Conservation (phyloP, 2,113 vertebrate genomes). For the Upupa epops region DNA sequence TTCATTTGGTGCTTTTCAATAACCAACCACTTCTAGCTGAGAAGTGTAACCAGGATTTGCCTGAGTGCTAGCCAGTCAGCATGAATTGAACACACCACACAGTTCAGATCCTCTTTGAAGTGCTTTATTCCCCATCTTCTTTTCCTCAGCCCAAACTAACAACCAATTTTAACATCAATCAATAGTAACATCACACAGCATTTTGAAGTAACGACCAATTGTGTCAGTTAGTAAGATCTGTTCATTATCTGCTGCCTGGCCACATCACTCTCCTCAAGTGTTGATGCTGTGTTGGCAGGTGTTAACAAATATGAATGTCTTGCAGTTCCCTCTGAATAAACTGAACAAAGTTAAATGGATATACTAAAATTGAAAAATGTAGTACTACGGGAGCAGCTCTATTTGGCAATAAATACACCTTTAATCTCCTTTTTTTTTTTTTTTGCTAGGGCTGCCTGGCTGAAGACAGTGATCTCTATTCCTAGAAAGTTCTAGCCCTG, state of each 20-base stretch:
- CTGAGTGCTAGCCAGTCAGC: neutral
- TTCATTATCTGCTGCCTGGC: neutral
- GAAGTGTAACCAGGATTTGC: neutral
- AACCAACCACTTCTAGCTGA: neutral
- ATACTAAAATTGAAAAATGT: neutral
- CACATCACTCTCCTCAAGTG: neutral
- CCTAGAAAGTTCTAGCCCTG: neutral
- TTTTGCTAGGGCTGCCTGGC: neutral
- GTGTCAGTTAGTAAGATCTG: neutral
- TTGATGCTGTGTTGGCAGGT: constrained; percentile 22
- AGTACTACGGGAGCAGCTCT: neutral
- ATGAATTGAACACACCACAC: neutral
- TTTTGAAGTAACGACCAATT: neutral
- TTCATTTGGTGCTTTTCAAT: neutral
- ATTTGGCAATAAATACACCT: neutral
- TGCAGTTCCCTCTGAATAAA: constrained; percentile 19
- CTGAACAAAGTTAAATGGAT: neutral
- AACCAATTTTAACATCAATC: neutral
- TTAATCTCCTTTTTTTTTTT: neutral
- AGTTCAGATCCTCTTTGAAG: neutral
- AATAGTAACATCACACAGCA: neutral
- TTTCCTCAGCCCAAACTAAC: neutral
- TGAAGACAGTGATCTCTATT: neutral
- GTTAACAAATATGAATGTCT: constrained; percentile 16
- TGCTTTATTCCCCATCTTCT: neutral